Evolutionary conservation across 2,888 invertebrate genomes (phyloP).

Genomic region (Formica aserva): DNA sequence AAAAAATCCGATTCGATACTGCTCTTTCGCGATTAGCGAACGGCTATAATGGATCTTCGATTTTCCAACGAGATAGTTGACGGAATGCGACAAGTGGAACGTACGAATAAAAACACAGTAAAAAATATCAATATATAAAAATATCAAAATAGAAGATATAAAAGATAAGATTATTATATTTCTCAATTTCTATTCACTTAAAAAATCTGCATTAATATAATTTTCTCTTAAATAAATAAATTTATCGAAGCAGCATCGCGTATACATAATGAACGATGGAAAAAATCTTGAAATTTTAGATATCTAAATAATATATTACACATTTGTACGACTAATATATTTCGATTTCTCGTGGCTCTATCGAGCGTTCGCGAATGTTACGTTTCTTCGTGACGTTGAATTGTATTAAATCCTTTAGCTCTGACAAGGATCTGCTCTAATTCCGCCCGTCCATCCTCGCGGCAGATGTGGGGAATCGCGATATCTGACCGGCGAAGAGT

Average conservation of each 20-base stretch:
- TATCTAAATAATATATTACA: neutral
- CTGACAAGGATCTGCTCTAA: constrained; percentile 55
- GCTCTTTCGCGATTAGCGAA: constrained; percentile 3
- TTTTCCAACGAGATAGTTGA: constrained; percentile 19
- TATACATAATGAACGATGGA: neutral
- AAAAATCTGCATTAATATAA: neutral
- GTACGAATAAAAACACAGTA: neutral
- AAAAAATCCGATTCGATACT: constrained; percentile 71
- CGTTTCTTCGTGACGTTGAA: constrained; percentile 41
- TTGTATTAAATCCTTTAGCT: constrained; percentile 67
- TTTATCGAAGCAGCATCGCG: neutral
- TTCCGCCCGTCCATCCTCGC: constrained; percentile 64
- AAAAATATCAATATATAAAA: neutral
- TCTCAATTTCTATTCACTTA: neutral
- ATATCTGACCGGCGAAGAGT: constrained; percentile 64
- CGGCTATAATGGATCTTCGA: constrained; percentile 30
- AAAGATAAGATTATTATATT: neutral
- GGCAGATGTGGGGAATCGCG: constrained; percentile 71
- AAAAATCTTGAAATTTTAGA: neutral
- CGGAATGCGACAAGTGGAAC: neutral
- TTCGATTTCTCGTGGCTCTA: constrained; percentile 16
- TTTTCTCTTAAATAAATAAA: neutral
- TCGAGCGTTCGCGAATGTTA: neutral
- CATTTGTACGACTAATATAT: neutral
- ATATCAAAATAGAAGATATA: neutral